These are phyloP conservation scores for Chaetodon trifasciatus DNA, from an alignment of 2,797 vertebrate species.

Conservation along the genomic window DNA sequence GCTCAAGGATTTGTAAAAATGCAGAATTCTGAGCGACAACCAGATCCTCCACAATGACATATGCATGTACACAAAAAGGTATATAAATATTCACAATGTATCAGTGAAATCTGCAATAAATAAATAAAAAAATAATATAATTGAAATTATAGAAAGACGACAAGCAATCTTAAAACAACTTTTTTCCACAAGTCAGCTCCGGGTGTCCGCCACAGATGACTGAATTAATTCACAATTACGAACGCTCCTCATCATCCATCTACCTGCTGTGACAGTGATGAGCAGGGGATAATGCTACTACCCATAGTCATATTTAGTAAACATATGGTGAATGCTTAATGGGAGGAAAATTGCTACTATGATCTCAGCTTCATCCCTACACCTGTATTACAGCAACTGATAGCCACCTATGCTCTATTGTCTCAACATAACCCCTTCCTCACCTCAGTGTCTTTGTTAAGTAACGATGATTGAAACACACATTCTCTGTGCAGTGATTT, in stretches of 20 bases:
- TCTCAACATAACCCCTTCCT: background rate
- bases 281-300: conserved; percentile 66
- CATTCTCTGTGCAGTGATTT: background rate
- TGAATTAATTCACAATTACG: conserved; percentile 82
- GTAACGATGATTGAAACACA: background rate
- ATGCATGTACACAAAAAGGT: background rate
- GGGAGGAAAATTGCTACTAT: conserved; percentile 43
- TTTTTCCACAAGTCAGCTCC: conserved; percentile 54
- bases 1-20: conserved; percentile 14
- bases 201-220: conserved; percentile 74
- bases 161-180: conserved; percentile 41
- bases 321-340: conserved; percentile 65
- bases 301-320: conserved; percentile 67
- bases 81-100: conserved; percentile 3
- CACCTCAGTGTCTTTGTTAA: background rate
- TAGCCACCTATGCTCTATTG: background rate
- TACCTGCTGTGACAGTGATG: conserved; percentile 82
- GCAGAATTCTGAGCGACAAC: background rate
- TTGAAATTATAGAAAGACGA: background rate
- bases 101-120: background rate
- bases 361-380: conserved; percentile 34
- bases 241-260: conserved; percentile 73
- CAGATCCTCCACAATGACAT: background rate
- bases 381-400: conserved; percentile 34
- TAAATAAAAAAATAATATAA: conserved; percentile 1